Base-by-base conservation (phyloP, 2,797 vertebrate species). In the Gambelia wislizenii region DNA sequence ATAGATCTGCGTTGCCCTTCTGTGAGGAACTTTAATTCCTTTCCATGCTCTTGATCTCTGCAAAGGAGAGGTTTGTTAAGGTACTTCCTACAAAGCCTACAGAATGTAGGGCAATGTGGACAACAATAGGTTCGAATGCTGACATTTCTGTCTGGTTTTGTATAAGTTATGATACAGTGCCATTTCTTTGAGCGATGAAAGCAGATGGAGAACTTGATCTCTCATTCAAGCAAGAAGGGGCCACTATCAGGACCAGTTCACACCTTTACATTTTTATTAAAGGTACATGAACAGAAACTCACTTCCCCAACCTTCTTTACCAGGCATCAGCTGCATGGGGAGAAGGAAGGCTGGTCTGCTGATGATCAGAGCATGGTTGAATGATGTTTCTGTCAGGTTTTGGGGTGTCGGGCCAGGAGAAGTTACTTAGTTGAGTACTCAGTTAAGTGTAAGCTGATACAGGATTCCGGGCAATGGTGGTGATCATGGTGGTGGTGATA, bases 11-110 rank as follows among this genome's bases (percentile, higher is more conserved):
- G 44, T 42, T 2, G 0, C 39, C 42, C 36, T 80, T 91, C 84
- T 16, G 72, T 84, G 94, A 74, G 67, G 84, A 90, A 87, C 67
- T 92, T 83, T 61, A 61, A 12, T n/a, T 54, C 92, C 82, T 70
- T 2, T 87, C 69, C 92, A 36, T 90, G 90, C 87, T n/a, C 59
- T 87, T 52, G 7, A 18, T 36, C 36, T 89, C 49, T 69, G 47
- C 84, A 81, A 72, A 83, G 56, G 87, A 85, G 64, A 33, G 9
- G 22, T 88, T 89, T 79, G 49, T 86, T 64, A 85, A 30, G 49
- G 47, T 25, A 22, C 39, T 36, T 5, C 47, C 18, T 33, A 33
- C n/a, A 67, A 70, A 54, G 52, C 39, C 64, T 52, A 13, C 20
- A 25, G 22, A 54, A 74, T 49, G 25, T 72, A 64, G 59, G 82